Percentiles rank a stretch among this genome's conserved stretches.
phyloP scores from a whole-genome alignment of 2,797 vertebrate genomes.

The Discoglossus pictus region DNA sequence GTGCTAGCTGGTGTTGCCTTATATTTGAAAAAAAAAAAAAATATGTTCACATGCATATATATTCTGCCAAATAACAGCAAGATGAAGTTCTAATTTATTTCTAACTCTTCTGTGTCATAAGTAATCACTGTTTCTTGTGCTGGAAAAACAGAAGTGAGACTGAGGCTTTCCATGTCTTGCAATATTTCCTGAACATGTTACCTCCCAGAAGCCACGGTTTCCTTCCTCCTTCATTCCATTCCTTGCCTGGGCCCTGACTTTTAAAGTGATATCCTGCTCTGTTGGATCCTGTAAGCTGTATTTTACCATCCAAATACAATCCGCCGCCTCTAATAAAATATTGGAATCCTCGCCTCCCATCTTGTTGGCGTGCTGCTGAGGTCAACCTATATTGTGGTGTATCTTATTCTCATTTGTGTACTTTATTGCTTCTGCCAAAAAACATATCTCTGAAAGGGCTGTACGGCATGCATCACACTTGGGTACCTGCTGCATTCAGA shows the following conservation, averaged over 20 bases:
- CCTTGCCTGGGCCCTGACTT: conserved; percentile 43
- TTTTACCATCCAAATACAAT: conserved; percentile 51
- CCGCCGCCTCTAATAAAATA: conserved; percentile 47
- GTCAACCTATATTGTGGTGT: conserved; percentile 3
- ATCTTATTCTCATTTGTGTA: neutral
- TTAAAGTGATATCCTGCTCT: conserved; percentile 46
- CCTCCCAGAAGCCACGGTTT: conserved; percentile 60
- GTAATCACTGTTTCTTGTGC: conserved; percentile 66
- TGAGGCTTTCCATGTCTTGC: conserved; percentile 64
- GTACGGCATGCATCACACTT: too few species aligned
- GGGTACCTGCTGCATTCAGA: too few species aligned
- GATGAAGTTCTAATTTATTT: conserved; percentile 91
- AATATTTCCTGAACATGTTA: conserved; percentile 60
- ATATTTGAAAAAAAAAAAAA: conserved; percentile 94
- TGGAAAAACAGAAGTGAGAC: conserved; percentile 60
- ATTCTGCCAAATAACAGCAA: conserved; percentile 78
- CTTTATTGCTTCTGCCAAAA: too few species aligned
- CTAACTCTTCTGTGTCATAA: conserved; percentile 66
- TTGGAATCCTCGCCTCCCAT: conserved; percentile 22
- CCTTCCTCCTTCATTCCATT: conserved; percentile 33
- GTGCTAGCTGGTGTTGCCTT: conserved; percentile 94
- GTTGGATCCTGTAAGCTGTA: conserved; percentile 51
- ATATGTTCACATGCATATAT: conserved; percentile 67
- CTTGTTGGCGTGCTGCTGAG: conserved; percentile 12
- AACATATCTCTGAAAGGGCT: too few species aligned